Evolutionary conservation across 2,888 invertebrate genomes (phyloP).

Genomic region (Xanthorhoe designata): DNA sequence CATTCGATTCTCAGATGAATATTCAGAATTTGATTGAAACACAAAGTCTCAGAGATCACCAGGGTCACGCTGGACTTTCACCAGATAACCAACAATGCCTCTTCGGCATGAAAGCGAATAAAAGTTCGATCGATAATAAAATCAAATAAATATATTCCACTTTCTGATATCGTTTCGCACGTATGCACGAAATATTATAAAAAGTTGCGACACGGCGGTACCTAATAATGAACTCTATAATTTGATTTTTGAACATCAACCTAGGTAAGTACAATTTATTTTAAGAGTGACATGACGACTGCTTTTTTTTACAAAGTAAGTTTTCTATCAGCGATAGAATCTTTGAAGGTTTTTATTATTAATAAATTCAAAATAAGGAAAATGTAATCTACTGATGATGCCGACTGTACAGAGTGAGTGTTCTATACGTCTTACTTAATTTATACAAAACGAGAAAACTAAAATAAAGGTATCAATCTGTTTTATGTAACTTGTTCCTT

Average conservation of each 20-base stretch:
- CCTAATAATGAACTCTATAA: neutral
- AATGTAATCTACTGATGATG: no score
- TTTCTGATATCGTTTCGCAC: constrained; percentile 30
- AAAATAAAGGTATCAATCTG: no score
- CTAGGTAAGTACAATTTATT: no score
- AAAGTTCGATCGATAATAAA: constrained; percentile 38
- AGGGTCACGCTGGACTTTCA: constrained; percentile 38
- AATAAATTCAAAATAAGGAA: no score
- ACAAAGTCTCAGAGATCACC: constrained; percentile 22
- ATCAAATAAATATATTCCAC: constrained; percentile 32
- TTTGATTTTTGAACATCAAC: neutral
- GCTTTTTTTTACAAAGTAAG: no score
- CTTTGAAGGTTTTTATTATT: no score
- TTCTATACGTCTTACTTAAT: no score
- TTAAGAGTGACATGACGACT: no score
- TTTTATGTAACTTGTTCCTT: no score
- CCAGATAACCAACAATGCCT: constrained; percentile 40
- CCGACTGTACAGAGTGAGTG: no score
- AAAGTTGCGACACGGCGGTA: constrained; percentile 11
- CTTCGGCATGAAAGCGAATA: constrained; percentile 37
- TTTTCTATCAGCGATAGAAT: no score
- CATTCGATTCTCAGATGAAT: constrained; percentile 8
- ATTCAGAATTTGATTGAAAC: constrained; percentile 25
- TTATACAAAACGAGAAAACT: no score
- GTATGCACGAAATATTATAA: constrained; percentile 19